These are phyloP conservation scores for Uloborus plumipes DNA, from an alignment of 2,888 invertebrate species.

Conservation along the genomic window DNA sequence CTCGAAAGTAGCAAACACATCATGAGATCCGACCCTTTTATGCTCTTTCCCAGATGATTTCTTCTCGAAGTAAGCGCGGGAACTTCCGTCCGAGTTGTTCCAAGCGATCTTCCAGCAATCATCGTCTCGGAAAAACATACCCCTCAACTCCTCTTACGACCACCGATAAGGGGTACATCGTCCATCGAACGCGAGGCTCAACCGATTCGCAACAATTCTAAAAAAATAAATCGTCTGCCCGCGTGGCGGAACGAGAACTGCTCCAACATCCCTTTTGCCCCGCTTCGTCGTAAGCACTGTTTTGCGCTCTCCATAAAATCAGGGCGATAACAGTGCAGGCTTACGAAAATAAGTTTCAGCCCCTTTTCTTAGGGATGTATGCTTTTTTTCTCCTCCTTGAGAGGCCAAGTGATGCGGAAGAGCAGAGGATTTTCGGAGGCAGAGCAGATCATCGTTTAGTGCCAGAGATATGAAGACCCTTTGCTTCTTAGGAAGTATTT, in stretches of 20 bases:
- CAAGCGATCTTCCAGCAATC: too few species aligned
- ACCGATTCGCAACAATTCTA: too few species aligned
- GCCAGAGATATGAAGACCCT: constrained; percentile 59
- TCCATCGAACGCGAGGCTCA: too few species aligned
- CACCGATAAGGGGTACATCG: too few species aligned
- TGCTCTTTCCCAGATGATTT: too few species aligned
- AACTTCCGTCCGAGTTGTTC: too few species aligned
- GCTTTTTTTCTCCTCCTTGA: constrained; percentile 6
- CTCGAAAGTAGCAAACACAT: too few species aligned
- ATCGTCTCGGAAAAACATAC: too few species aligned
- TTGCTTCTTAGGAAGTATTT: constrained; percentile 49
- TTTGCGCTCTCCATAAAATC: constrained; percentile 44
- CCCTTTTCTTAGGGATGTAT: constrained; percentile 2
- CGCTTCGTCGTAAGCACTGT: constrained; percentile 33
- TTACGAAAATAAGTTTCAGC: constrained; percentile 31
- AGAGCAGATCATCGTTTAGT: constrained; percentile 61
- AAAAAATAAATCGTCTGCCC: constrained; percentile 2
- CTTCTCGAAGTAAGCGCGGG: too few species aligned
- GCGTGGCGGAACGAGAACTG: constrained; percentile 18
- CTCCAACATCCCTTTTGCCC: constrained; percentile 11
- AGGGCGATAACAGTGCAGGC: constrained; percentile 47
- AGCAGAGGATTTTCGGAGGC: constrained; percentile 54
- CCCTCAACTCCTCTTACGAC: too few species aligned
- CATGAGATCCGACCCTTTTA: too few species aligned
- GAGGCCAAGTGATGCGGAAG: constrained; percentile 55